Conservation (phyloP, 2,888 invertebrate species). For the Agrotis exclamationis region DNA sequence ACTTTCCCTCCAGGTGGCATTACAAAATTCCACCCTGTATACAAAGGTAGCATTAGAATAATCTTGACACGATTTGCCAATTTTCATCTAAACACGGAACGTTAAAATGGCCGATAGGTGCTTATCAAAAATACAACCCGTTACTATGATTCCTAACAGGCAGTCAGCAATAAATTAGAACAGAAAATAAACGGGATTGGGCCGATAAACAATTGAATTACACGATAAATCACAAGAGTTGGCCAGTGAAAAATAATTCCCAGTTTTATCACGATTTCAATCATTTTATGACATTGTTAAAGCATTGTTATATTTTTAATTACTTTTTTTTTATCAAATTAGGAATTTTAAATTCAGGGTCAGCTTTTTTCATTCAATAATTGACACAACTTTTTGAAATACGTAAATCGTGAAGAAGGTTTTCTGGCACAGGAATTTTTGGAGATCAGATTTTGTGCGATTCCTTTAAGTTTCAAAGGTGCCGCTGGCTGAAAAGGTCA, state of each 20-base stretch:
- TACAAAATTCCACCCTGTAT: no score
- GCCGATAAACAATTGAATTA: slow-evolving; percentile 68
- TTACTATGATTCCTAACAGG: slow-evolving; percentile 48
- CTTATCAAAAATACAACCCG: slow-evolving; percentile 42
- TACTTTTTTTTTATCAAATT: slow-evolving; percentile 4
- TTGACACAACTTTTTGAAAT: slow-evolving; percentile 10
- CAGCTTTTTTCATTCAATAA: slow-evolving; percentile 22
- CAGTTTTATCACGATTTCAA: slow-evolving; percentile 48
- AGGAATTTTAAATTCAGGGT: slow-evolving; percentile 20
- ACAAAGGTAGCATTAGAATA: not conserved
- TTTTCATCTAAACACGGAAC: slow-evolving; percentile 17
- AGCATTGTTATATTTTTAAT: no score
- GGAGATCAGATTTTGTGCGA: slow-evolving; percentile 25
- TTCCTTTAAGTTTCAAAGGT: slow-evolving; percentile 32
- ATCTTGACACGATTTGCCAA: not conserved
- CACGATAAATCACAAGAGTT: slow-evolving; percentile 66
- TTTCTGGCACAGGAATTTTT: not conserved
- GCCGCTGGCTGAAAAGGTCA: slow-evolving; percentile 25
- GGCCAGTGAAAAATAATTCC: slow-evolving; percentile 41
- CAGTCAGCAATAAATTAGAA: slow-evolving; percentile 64
- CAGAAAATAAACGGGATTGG: slow-evolving; percentile 66
- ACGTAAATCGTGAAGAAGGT: slow-evolving; percentile 4
- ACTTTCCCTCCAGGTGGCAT: no score
- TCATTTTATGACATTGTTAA: slow-evolving; percentile 25
- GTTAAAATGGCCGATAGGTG: slow-evolving; percentile 13